Percentiles rank a stretch among this genome's conserved stretches.
Evolutionary conservation across 2,797 vertebrate genomes (phyloP).

Genomic region (Erithacus rubecula): DNA sequence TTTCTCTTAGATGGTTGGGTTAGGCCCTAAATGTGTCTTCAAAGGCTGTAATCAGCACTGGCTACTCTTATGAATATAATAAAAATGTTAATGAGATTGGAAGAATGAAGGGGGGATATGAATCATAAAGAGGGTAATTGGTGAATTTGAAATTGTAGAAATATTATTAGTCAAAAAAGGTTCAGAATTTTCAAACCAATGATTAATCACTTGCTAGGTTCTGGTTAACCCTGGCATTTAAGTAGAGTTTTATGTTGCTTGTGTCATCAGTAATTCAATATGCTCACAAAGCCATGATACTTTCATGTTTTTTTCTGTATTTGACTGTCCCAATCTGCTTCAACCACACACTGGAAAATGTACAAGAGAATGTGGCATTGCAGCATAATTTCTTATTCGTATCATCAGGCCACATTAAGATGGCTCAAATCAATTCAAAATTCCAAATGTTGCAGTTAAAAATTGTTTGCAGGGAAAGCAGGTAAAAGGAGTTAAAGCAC

Average conservation of each 20-base stretch:
- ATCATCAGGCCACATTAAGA: not conserved
- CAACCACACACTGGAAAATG: not conserved
- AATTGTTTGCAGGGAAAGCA: not conserved
- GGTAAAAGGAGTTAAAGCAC: not conserved
- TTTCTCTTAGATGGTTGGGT: not conserved
- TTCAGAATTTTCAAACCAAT: not conserved
- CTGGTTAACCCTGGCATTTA: not conserved
- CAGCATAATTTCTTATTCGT: not conserved
- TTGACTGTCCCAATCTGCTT: not conserved
- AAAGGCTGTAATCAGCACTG: not conserved
- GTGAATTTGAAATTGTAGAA: not conserved
- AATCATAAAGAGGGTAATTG: not conserved
- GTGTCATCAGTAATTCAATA: not conserved
- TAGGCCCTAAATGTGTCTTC: not conserved
- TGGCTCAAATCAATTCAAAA: not conserved
- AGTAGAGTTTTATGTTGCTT: not conserved
- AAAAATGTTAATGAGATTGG: not conserved
- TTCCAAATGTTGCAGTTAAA: not conserved
- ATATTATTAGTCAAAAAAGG: not conserved
- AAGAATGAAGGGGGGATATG: not conserved
- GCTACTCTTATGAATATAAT: not conserved
- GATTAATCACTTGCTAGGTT: not conserved
- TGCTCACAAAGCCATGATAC: not conserved
- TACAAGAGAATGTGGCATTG: not conserved
- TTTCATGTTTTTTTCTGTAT: not conserved